Percentiles rank a stretch among this genome's conserved stretches.
Evolutionary conservation across 2,888 invertebrate genomes (phyloP).

Genomic region (Drosophila anomalata): DNA sequence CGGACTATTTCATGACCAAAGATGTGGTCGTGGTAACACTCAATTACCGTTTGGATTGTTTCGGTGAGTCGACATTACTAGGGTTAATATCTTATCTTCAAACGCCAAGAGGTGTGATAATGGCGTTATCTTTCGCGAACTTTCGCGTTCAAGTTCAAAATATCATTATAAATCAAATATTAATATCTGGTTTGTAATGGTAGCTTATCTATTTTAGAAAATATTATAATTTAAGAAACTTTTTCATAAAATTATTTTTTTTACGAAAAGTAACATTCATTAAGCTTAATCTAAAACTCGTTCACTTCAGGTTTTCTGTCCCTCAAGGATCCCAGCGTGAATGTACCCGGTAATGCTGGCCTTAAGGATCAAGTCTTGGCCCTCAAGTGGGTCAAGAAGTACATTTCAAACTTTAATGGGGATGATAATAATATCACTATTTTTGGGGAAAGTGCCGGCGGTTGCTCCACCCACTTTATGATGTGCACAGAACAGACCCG

Average conservation of each 20-base stretch:
- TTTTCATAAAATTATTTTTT: not conserved
- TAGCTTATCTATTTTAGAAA: not conserved
- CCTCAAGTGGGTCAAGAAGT: slow-evolving; percentile 84
- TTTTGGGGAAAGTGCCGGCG: slow-evolving; percentile 85
- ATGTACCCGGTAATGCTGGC: slow-evolving; percentile 85
- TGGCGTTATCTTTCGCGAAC: not conserved
- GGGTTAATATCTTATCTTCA: slow-evolving; percentile 15
- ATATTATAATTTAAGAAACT: not conserved
- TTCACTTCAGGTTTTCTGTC: slow-evolving; percentile 84
- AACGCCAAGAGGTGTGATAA: not conserved
- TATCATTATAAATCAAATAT: not conserved
- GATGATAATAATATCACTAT: slow-evolving; percentile 85
- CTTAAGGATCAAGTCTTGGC: slow-evolving; percentile 85
- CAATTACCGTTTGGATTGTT: slow-evolving; percentile 84
- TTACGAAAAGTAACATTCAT: not conserved
- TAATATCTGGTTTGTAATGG: not conserved
- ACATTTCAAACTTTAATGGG: slow-evolving; percentile 84
- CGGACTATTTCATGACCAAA: slow-evolving; percentile 84
- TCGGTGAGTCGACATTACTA: slow-evolving; percentile 69
- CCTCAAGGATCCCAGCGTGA: slow-evolving; percentile 83
- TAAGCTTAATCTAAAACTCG: not conserved
- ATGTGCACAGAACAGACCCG: slow-evolving; percentile 84
- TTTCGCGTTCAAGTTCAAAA: slow-evolving; percentile 4
- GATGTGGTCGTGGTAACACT: slow-evolving; percentile 84
- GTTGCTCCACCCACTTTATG: slow-evolving; percentile 84